A percentile compares a stretch with the other conserved stretches of the same genome.
These are phyloP conservation scores for Poecilia picta DNA, from an alignment of 2,797 vertebrate species.

Conservation along the genomic window DNA sequence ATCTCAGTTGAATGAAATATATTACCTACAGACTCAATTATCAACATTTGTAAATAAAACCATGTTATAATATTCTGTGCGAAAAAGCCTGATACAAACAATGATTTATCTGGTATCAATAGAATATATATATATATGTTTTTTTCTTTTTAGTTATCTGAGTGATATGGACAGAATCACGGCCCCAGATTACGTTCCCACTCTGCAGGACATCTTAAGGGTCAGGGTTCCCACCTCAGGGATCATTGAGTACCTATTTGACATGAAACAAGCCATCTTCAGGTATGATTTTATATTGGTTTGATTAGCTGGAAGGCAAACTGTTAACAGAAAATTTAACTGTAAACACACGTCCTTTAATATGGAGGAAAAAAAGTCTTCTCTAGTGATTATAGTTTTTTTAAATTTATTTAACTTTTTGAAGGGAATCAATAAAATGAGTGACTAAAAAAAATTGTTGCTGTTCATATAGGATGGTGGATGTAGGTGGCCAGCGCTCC, in stretches of 20 bases:
- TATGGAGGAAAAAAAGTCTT: background rate
- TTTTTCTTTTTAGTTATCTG: conserved; percentile 80
- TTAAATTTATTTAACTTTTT: background rate
- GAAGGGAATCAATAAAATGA: background rate
- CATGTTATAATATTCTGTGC: background rate
- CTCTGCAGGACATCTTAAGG: conserved; percentile 85
- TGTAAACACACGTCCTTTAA: background rate
- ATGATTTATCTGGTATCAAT: background rate
- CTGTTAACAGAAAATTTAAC: background rate
- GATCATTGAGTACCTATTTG: conserved; percentile 88
- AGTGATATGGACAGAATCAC: conserved; percentile 83
- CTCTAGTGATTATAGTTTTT: background rate
- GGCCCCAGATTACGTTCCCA: conserved; percentile 77
- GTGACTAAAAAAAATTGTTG: background rate
- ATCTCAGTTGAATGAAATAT: too few species aligned
- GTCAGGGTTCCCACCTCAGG: conserved; percentile 86
- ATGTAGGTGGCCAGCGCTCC: conserved; percentile 90
- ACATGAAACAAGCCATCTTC: conserved; percentile 83
- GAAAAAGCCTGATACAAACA: background rate
- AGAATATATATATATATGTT: background rate
- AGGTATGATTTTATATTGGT: conserved; percentile 70
- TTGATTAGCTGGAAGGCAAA: background rate
- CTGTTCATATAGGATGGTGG: conserved; percentile 84
- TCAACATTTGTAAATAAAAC: too few species aligned
- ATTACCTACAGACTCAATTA: too few species aligned